Base-by-base conservation (phyloP, 1,140 invertebrate genomes). In the Solenopsis invicta region DNA sequence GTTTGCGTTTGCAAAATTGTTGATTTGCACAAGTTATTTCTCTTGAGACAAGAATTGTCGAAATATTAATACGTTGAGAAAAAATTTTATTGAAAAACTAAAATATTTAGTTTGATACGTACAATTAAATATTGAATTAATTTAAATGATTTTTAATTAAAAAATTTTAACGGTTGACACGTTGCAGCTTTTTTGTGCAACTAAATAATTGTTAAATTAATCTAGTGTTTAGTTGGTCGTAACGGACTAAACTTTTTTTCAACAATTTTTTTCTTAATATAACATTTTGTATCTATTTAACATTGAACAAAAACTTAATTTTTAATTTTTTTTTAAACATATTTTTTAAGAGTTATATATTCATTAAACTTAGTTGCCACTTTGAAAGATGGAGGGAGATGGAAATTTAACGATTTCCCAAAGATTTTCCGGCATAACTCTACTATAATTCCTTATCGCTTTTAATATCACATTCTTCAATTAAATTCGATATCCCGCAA, bases 401-500 rank as follows among this genome's bases (percentile, higher is more conserved):
- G 54, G 1, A 41, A 45, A 54, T 45, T n/a, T 8, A 18, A 24
- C 41, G 0, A 56, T 56, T 13, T 71, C 4, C 8, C 5, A 29
- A 29, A 64, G 5, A 50, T 37, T 52, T 16, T 0, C 2, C 16
- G 9, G 18, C 41, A 37, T 2, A 8, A 21, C 12, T 67, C 0
- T 16, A 12, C 24, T 45, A 61, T 16, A 54, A 18, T 29, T 74
- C 4, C 21, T n/a, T 48, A 13, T n/a, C 13, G 13, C 2, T 56
- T 50, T 37, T 4, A 16, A 21, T 29, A 48, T 48, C 52, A 21
- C 48, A 69, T 81, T 71, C 21, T 13, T 71, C 64, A 54, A 89
- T 89, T 86, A 89, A 81, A 75, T 88, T 64, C 21, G 64, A 56
- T 81, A 81, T 16, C 34, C 48, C 18, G 48, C 45, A 64, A 45